Base-by-base conservation (phyloP, 37 sponge, comb jelly and placozoan genomes). In the Eunapius fragilis region DNA sequence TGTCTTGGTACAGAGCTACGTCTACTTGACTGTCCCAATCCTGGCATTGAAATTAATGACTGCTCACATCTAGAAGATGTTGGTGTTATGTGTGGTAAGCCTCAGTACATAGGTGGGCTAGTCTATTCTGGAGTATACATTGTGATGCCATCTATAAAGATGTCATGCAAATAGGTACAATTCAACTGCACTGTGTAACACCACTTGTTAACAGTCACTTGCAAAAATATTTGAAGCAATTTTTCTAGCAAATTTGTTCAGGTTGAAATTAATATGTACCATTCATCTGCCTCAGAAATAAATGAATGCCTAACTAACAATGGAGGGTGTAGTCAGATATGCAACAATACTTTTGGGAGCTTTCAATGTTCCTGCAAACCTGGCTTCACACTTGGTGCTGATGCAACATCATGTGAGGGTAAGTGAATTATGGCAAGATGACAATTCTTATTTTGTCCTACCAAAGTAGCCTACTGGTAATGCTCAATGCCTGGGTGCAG, bases 1-100 rank as follows among this genome's bases (percentile, higher is more conserved):
- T 87, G 86, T 72, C 22, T 25, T 41, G 79, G 86, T 37, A 69
- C 48, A 14, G 86, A 86, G 71, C 17, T 50, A 25, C 31, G 50
- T 23, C 71, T 86, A 30, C 2, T 28, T 12, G 79, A 78, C 79
- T 86, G 86, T 37, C 30, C 70, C 31, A 47, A 78, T 37, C 26
- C 26, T 25, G 45, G 49, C 3, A 37, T 78, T 38, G 78, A 72
- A 3, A 9, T 25, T 3, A 69, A 86, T 37, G 76, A 86, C 86
- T 86, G 86, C 47, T 25, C 36, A 69, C 86, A 86, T 77, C 14
- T 13, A 47, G 86, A 86, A 25, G 86, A 87, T 80, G 87, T 48
- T 45, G 75, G 80, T 73, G 75, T 80, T 30, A 41, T 67, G 58
- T 58, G 58, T 17, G 22, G 58, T 58, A 58, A 41, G 41, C 41